phyloP scores from a whole-genome alignment of 2,888 invertebrate genomes.

The Toxonevra muliebris region DNA sequence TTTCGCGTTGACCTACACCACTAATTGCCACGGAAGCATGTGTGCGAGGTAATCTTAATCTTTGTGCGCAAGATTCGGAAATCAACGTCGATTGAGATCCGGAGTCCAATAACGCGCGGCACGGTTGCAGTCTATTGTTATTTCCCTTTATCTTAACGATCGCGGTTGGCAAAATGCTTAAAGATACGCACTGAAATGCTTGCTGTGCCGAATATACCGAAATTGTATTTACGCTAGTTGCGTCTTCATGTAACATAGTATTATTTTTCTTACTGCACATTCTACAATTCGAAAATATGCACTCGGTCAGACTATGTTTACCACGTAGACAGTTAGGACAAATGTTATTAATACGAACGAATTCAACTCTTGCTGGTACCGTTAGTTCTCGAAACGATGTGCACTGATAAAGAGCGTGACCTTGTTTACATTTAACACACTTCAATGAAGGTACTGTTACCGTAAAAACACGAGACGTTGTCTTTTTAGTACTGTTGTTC shows the following conservation, averaged over 20 bases:
- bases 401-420: constrained; percentile 28
- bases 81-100: constrained; percentile 32
- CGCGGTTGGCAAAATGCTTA: constrained; percentile 24
- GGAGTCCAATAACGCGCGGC: constrained; percentile 33
- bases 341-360: constrained; percentile 15
- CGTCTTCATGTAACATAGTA: constrained; percentile 21
- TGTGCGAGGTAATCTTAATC: constrained; percentile 24
- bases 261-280: constrained; percentile 29
- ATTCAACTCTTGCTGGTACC: constrained; percentile 11
- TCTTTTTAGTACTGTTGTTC: no score
- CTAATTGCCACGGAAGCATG: constrained; percentile 28
- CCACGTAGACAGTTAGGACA: constrained; percentile 32
- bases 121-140: constrained; percentile 19
- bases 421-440: constrained; percentile 15
- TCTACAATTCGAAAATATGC: constrained; percentile 23
- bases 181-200: background rate
- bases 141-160: constrained; percentile 18
- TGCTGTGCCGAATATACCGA: constrained; percentile 18
- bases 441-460: no score
- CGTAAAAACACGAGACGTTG: no score
- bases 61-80: constrained; percentile 31
- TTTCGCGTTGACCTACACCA: constrained; percentile 27
- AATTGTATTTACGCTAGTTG: background rate
- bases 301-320: constrained; percentile 21
- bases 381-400: constrained; percentile 14